Evolutionary conservation across 2,113 vertebrate genomes (phyloP).

Genomic region (Colinus virginianus): DNA sequence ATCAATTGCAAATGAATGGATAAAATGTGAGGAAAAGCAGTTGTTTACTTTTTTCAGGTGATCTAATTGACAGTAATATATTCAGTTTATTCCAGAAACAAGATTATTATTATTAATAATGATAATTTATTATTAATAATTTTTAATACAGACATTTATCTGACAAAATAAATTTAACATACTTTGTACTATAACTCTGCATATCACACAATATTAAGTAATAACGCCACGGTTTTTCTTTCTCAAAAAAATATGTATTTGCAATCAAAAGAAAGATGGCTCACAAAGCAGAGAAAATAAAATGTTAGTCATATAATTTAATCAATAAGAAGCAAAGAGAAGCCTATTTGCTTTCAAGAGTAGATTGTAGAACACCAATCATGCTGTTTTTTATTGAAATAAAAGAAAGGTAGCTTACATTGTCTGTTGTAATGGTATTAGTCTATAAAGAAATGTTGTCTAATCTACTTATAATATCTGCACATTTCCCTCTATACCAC

Average conservation of each 20-base stretch:
- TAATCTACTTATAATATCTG: background rate
- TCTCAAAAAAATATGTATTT: background rate
- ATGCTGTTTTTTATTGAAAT: background rate
- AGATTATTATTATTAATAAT: background rate
- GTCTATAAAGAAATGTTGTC: background rate
- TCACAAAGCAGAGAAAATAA: background rate
- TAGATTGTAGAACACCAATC: rapidly evolving
- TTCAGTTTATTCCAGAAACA: background rate
- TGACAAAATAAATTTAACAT: background rate
- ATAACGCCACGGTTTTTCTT: background rate
- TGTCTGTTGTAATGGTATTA: background rate
- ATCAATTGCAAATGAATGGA: background rate
- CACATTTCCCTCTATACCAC: background rate
- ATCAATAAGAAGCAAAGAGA: background rate
- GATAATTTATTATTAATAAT: background rate
- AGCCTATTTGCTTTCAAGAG: background rate
- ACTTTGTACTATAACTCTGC: background rate
- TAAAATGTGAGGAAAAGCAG: background rate
- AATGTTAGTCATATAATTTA: background rate
- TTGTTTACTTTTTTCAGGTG: background rate
- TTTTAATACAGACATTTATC: background rate
- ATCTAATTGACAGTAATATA: background rate
- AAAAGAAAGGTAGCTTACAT: background rate
- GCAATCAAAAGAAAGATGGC: background rate
- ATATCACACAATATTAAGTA: background rate